A percentile compares a stretch with the other conserved stretches of the same genome.
Conservation (phyloP, 2,888 invertebrate species). For the Apamea sordens region DNA sequence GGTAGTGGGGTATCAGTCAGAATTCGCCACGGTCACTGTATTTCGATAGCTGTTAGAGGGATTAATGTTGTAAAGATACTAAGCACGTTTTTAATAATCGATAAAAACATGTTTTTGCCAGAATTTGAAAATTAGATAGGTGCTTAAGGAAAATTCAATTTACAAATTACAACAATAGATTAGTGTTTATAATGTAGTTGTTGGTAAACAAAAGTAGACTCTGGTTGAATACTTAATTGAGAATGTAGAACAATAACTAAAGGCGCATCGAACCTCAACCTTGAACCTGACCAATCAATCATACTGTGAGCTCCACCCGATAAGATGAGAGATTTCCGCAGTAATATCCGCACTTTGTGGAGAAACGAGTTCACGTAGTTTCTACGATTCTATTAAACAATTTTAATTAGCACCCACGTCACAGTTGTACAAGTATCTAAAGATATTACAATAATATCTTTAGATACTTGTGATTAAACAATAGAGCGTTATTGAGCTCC, state of each 20-base stretch:
- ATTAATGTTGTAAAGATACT: slow-evolving; percentile 53
- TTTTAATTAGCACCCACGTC: not conserved
- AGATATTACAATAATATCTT: not conserved
- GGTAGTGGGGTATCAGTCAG: slow-evolving; percentile 43
- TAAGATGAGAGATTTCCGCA: not conserved
- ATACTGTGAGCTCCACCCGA: slow-evolving; percentile 5
- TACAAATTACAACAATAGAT: not conserved
- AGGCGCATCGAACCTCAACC: slow-evolving; percentile 9
- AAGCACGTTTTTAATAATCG: slow-evolving; percentile 9
- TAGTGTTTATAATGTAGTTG: not conserved
- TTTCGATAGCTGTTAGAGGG: slow-evolving; percentile 33
- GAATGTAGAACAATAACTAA: slow-evolving; percentile 8
- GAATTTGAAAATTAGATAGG: not conserved
- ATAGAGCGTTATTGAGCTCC: not conserved
- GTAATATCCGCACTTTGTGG: not conserved
- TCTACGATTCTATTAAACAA: not conserved
- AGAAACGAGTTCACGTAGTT: not conserved
- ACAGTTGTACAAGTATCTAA: not conserved
- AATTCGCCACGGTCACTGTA: slow-evolving; percentile 35
- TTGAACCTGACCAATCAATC: slow-evolving; percentile 12
- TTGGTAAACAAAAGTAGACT: slow-evolving; percentile 5
- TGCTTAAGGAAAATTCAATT: not conserved
- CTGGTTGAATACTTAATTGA: not conserved
- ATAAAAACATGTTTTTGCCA: slow-evolving; percentile 13
- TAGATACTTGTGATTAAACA: not conserved